A percentile compares a stretch with the other conserved stretches of the same genome.
phyloP scores from a whole-genome alignment of 2,888 invertebrate genomes.

The Eledona agricola region DNA sequence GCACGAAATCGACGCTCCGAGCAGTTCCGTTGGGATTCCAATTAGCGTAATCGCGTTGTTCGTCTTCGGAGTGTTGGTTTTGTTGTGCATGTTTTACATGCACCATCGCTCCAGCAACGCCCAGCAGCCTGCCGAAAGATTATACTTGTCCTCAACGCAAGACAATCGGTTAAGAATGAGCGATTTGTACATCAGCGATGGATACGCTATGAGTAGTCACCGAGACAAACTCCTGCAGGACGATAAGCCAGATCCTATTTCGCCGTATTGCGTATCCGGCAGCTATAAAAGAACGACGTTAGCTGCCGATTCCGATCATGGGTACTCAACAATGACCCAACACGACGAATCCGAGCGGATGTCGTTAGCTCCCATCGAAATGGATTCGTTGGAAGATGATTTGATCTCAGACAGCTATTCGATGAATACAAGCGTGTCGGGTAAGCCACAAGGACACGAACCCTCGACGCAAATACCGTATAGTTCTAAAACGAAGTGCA shows the following conservation, averaged over 20 bases:
- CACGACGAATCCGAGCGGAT: constrained; percentile 89
- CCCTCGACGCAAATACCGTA: constrained; percentile 50
- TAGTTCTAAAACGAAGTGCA: constrained; percentile 65
- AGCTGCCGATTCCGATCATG: constrained; percentile 89
- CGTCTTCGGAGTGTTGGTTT: constrained; percentile 74
- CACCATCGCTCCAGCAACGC: constrained; percentile 79
- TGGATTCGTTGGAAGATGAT: constrained; percentile 66
- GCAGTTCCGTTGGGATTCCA: constrained; percentile 71
- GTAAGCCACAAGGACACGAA: constrained; percentile 51
- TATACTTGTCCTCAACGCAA: constrained; percentile 65
- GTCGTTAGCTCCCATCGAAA: constrained; percentile 76
- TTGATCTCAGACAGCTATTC: constrained; percentile 70
- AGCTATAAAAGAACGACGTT: constrained; percentile 80
- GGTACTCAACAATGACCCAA: constrained; percentile 93
- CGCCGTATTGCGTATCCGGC: constrained; percentile 87
- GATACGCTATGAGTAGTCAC: constrained; percentile 71
- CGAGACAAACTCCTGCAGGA: constrained; percentile 75
- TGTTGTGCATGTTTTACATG: constrained; percentile 72
- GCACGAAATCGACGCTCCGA: constrained; percentile 60
- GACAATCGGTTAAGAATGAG: constrained; percentile 74
- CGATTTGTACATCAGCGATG: constrained; percentile 76
- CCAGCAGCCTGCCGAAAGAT: constrained; percentile 58
- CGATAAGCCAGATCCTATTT: constrained; percentile 73
- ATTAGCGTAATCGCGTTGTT: constrained; percentile 79
- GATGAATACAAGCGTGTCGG: constrained; percentile 64